A percentile compares a stretch with the other conserved stretches of the same genome.
Evolutionary conservation across 2,113 vertebrate species (phyloP).

Genomic region (Podarcis raffonei): DNA sequence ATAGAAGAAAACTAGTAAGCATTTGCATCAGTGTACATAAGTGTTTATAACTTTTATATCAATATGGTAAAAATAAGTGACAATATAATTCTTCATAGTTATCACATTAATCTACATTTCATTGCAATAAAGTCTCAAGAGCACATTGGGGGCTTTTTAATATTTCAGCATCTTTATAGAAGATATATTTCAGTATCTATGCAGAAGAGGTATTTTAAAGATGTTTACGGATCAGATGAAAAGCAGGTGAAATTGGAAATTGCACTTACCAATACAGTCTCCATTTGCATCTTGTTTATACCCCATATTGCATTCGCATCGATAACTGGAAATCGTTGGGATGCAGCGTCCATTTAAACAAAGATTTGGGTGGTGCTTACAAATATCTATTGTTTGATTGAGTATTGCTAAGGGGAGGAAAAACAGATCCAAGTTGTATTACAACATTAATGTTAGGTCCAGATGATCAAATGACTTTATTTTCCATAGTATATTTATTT

Average conservation of each 20-base stretch:
- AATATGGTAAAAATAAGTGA: background rate
- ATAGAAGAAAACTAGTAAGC: background rate
- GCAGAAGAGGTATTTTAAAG: background rate
- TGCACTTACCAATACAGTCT: conserved; percentile 77
- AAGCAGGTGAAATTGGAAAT: background rate
- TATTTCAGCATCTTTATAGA: background rate
- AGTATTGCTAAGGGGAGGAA: conserved; percentile 70
- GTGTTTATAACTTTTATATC: background rate
- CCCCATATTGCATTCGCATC: conserved; percentile 81
- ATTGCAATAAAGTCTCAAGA: background rate
- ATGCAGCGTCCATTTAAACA: conserved; percentile 81
- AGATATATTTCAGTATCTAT: background rate
- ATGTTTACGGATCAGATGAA: background rate
- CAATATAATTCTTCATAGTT: background rate
- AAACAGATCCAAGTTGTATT: background rate
- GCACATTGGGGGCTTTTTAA: background rate
- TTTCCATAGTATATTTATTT: background rate
- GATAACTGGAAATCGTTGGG: conserved; percentile 73
- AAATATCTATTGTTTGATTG: conserved; percentile 79
- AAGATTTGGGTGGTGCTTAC: conserved; percentile 75
- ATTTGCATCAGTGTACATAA: background rate
- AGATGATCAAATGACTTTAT: background rate
- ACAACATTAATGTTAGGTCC: background rate
- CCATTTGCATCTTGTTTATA: conserved; percentile 75
- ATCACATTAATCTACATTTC: rapidly evolving